Conservation (phyloP, 2,113 vertebrate genomes). For the Hyperoodon ampullatus region DNA sequence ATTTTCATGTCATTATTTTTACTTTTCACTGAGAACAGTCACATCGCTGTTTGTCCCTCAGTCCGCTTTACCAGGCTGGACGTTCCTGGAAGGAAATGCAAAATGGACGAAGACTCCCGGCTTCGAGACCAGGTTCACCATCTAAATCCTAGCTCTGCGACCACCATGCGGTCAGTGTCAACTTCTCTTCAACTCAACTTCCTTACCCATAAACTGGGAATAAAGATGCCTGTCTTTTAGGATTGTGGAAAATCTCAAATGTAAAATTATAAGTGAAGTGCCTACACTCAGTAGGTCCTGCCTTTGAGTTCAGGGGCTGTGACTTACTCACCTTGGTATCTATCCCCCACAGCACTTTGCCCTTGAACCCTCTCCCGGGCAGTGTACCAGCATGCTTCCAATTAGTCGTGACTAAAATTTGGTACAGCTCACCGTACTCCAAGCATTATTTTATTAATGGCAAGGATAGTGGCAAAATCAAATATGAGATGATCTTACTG, state of each 20-base stretch:
- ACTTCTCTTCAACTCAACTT: not conserved
- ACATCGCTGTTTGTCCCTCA: not conserved
- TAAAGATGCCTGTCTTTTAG: not conserved
- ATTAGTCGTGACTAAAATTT: not conserved
- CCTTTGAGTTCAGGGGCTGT: not conserved
- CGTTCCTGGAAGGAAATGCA: not conserved
- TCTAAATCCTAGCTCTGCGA: rapidly evolving
- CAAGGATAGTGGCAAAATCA: not conserved
- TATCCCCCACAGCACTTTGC: rapidly evolving
- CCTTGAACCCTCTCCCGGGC: not conserved
- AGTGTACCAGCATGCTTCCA: not conserved
- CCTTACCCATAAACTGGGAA: not conserved
- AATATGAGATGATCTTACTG: not conserved
- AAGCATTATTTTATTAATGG: not conserved
- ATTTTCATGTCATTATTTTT: not conserved
- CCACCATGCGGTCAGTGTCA: not conserved
- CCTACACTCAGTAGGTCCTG: rapidly evolving
- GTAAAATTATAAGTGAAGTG: not conserved
- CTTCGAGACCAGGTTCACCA: not conserved
- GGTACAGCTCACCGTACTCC: not conserved
- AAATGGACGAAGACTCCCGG: rapidly evolving
- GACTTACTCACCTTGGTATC: not conserved
- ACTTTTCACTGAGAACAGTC: not conserved
- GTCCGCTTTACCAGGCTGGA: not conserved
- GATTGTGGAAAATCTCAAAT: not conserved